Evolutionary conservation across 2,797 vertebrate species (phyloP).

Genomic region (Enoplosus armatus): DNA sequence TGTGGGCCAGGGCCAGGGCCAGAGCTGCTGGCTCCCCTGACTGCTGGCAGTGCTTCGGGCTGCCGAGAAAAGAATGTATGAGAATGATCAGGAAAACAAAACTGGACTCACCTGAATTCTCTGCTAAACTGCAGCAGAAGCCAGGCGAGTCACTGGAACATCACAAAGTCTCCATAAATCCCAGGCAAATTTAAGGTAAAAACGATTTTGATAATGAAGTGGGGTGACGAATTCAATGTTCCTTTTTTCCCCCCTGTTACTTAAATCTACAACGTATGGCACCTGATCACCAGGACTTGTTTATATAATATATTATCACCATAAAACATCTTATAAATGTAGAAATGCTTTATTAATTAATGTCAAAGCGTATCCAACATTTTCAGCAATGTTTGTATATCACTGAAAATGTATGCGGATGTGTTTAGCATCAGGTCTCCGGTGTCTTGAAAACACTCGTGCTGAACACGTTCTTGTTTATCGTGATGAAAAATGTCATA

Average conservation of each 20-base stretch:
- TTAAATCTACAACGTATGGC: background rate
- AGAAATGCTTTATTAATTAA: background rate
- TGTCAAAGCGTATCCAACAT: background rate
- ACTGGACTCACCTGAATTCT: slow-evolving; percentile 18
- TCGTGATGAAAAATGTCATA: background rate
- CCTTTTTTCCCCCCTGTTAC: background rate
- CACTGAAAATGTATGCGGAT: background rate
- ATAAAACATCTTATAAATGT: background rate
- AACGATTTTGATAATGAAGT: background rate
- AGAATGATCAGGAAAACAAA: slow-evolving; percentile 26
- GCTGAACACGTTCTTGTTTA: slow-evolving; percentile 1
- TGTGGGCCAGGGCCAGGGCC: background rate
- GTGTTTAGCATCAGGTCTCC: background rate
- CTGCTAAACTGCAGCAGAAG: slow-evolving; percentile 1
- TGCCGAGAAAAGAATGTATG: slow-evolving; percentile 30
- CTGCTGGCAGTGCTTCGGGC: slow-evolving; percentile 18
- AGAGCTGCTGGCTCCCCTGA: slow-evolving; percentile 3
- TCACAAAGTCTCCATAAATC: slow-evolving; percentile 1
- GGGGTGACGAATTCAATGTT: background rate
- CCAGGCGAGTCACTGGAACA: background rate
- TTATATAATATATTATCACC: background rate
- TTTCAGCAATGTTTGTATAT: background rate
- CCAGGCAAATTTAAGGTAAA: background rate
- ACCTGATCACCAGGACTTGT: background rate
- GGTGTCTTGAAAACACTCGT: background rate